phyloP scores from a whole-genome alignment of 2,797 vertebrate genomes.

The Oreochromis grahami region DNA sequence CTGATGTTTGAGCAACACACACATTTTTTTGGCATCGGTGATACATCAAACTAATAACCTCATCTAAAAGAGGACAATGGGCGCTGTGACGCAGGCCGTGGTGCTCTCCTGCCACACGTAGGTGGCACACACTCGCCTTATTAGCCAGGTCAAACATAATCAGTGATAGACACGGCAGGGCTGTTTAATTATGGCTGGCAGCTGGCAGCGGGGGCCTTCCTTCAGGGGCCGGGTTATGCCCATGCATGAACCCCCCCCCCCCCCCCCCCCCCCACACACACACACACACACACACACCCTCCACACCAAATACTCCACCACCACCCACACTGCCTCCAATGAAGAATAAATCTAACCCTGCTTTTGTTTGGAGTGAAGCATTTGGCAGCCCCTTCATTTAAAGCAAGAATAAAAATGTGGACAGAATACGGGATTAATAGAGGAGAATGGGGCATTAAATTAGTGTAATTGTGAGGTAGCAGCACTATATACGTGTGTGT shows the following conservation, averaged over 20 bases:
- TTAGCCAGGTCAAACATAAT: slow-evolving; percentile 81
- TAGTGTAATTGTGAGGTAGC: slow-evolving; percentile 57
- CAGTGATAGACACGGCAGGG: slow-evolving; percentile 76
- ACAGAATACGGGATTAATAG: slow-evolving; percentile 73
- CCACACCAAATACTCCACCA: not conserved
- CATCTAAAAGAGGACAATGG: slow-evolving; percentile 35
- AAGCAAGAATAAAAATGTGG: slow-evolving; percentile 60
- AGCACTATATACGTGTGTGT: not conserved
- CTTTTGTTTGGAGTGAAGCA: slow-evolving; percentile 67
- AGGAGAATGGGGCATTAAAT: slow-evolving; percentile 74
- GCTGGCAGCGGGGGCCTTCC: slow-evolving; percentile 76
- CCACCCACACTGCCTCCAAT: slow-evolving; percentile 56
- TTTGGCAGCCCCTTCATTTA: slow-evolving; percentile 70
- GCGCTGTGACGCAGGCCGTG: slow-evolving; percentile 7
- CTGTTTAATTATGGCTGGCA: slow-evolving; percentile 80
- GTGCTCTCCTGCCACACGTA: slow-evolving; percentile 53
- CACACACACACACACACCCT: not conserved
- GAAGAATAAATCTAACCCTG: slow-evolving; percentile 71
- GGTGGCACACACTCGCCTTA: slow-evolving; percentile 74
- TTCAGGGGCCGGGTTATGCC: slow-evolving; percentile 76
- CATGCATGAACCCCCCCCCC: slow-evolving; percentile 57
- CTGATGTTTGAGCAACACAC: slow-evolving; percentile 34
- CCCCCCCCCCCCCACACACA: not conserved
- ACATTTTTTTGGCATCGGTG: slow-evolving; percentile 15
- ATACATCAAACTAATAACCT: slow-evolving; percentile 52